Conservation (phyloP, 2,888 invertebrate species). For the Drosophila heteroneura region DNA sequence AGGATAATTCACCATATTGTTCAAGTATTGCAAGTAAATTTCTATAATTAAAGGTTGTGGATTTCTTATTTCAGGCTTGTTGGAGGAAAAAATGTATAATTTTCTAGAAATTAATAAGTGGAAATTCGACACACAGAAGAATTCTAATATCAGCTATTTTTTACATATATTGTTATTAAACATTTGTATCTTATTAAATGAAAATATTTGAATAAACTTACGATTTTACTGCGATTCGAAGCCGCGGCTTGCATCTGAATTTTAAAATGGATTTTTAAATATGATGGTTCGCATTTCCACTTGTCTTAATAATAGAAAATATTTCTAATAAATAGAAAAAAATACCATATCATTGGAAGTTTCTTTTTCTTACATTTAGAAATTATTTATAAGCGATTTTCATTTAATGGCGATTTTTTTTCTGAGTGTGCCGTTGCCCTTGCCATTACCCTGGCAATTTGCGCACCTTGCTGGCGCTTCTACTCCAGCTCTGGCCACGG, state of each 20-base stretch:
- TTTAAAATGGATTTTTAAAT: neutral
- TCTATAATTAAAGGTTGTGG: neutral
- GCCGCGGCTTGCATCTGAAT: neutral
- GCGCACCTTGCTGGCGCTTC: slow-evolving; percentile 38
- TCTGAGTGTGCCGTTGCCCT: neutral
- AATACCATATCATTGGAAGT: accelerated
- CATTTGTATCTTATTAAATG: no score
- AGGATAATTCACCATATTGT: neutral
- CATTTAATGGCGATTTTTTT: neutral
- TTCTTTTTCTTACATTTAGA: neutral
- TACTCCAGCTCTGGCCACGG: slow-evolving; percentile 20
- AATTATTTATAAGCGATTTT: neutral
- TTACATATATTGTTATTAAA: neutral
- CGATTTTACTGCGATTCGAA: neutral
- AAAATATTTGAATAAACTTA: neutral
- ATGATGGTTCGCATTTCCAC: neutral
- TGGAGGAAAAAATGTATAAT: neutral
- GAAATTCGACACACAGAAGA: neutral
- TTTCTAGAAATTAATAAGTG: neutral
- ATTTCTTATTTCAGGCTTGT: neutral
- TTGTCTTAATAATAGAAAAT: neutral
- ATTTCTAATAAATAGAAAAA: neutral
- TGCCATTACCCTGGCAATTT: slow-evolving; percentile 26
- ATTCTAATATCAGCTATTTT: neutral
- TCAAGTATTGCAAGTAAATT: neutral